A percentile compares a stretch with the other conserved stretches of the same genome.
These are phyloP conservation scores for Anguilla rostrata DNA, from an alignment of 2,113 vertebrate species.

Conservation along the genomic window DNA sequence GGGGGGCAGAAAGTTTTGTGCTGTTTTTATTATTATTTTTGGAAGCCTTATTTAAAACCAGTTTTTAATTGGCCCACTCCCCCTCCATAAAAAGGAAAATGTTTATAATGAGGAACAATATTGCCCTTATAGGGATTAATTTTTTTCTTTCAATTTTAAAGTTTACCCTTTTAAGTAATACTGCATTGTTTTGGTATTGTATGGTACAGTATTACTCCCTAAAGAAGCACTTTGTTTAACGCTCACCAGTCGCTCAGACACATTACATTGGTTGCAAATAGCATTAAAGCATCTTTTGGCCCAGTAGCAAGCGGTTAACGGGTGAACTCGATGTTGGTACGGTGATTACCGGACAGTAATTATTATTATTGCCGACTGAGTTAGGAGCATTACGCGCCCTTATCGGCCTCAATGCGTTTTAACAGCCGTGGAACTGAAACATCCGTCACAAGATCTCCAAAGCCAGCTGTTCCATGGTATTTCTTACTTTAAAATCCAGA, in stretches of 20 bases:
- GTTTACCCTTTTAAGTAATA: conserved; percentile 52
- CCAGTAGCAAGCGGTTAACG: conserved; percentile 5
- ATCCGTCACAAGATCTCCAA: conserved; percentile 74
- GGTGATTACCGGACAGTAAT: conserved; percentile 8
- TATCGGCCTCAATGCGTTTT: not conserved
- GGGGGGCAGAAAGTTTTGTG: not conserved
- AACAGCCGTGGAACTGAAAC: conserved; percentile 60
- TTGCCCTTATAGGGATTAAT: conserved; percentile 44
- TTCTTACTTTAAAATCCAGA: conserved; percentile 75
- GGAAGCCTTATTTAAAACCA: conserved; percentile 51
- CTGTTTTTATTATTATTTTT: not conserved
- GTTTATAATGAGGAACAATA: conserved; percentile 39
- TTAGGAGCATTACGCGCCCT: conserved; percentile 55
- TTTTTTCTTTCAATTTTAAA: conserved; percentile 39
- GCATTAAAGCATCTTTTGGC: conserved; percentile 40
- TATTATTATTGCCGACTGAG: conserved; percentile 50
- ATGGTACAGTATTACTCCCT: conserved; percentile 84
- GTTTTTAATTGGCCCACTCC: conserved; percentile 46
- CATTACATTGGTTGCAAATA: conserved; percentile 70
- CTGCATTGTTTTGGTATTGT: conserved; percentile 71
- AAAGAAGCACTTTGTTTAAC: conserved; percentile 74
- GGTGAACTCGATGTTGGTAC: conserved; percentile 27
- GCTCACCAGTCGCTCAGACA: conserved; percentile 31
- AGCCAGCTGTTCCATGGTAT: conserved; percentile 73
- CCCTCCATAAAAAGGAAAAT: not conserved